These are phyloP conservation scores for Antheraea yamamai DNA, from an alignment of 2,888 invertebrate genomes.

Conservation along the genomic window DNA sequence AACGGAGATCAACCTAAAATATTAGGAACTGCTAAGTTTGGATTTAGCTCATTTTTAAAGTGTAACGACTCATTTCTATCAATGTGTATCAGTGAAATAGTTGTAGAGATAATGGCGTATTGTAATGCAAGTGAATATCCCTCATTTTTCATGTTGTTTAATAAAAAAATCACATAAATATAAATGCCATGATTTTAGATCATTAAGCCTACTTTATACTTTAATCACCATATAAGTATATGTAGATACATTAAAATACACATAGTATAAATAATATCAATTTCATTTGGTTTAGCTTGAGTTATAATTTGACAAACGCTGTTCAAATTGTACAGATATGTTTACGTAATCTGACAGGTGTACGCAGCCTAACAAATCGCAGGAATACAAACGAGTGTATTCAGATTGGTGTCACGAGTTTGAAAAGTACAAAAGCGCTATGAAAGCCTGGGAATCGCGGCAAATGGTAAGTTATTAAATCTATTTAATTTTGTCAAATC, in stretches of 20 bases:
- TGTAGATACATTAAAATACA: neutral
- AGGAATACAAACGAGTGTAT: conserved; percentile 84
- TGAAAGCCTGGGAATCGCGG: conserved; percentile 84
- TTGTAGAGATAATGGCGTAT: neutral
- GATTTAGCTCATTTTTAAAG: no score
- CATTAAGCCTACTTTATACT: no score
- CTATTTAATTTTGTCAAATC: neutral
- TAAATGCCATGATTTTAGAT: no score
- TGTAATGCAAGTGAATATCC: neutral
- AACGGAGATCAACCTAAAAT: no score
- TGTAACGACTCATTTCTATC: no score
- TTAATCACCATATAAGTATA: no score
- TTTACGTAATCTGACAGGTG: conserved; percentile 60
- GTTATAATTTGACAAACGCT: neutral
- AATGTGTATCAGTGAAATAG: neutral
- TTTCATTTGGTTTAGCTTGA: neutral
- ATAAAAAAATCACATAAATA: no score
- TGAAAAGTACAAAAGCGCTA: conserved; percentile 86
- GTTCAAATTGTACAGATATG: neutral
- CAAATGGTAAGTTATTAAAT: conserved; percentile 76
- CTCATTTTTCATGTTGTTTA: neutral
- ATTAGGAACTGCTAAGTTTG: no score
- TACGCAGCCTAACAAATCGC: conserved; percentile 81
- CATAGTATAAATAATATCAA: neutral
- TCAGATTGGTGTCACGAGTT: conserved; percentile 89